A percentile compares a stretch with the other conserved stretches of the same genome.
Conservation (phyloP, 2,888 invertebrate species). For the Melipona beecheii region DNA sequence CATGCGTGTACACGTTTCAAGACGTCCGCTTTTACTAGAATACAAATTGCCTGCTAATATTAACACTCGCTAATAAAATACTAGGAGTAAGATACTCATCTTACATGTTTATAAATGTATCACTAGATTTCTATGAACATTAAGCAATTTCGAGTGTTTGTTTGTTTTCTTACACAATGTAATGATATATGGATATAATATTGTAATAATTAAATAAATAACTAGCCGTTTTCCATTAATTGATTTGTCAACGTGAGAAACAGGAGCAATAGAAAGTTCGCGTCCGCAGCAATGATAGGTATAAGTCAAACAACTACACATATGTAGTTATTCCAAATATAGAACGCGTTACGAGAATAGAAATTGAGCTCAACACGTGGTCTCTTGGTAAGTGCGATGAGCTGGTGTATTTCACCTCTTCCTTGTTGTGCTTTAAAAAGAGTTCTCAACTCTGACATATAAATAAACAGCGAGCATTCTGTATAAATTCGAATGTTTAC, state of each 20-base stretch:
- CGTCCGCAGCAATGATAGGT: conserved; percentile 23
- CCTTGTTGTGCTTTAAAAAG: background rate
- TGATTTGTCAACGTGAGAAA: background rate
- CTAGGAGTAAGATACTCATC: background rate
- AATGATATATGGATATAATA: background rate
- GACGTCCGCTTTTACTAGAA: background rate
- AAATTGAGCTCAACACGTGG: conserved; percentile 40
- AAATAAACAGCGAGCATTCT: background rate
- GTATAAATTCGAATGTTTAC: background rate
- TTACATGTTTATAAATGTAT: background rate
- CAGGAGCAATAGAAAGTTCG: conserved; percentile 15
- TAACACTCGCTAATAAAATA: conserved; percentile 1
- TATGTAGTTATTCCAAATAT: conserved; percentile 23
- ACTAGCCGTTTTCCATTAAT: background rate
- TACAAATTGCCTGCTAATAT: background rate
- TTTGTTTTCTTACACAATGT: background rate
- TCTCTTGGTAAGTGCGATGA: conserved; percentile 9
- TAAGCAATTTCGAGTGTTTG: background rate
- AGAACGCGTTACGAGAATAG: conserved; percentile 30
- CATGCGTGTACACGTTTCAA: background rate
- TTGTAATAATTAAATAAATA: background rate
- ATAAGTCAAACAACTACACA: conserved; percentile 18
- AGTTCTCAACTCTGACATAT: background rate
- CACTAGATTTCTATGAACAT: background rate
- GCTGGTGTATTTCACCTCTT: conserved; percentile 41